A percentile compares a stretch with the other conserved stretches of the same genome.
These are phyloP conservation scores for Stratiomys singularior DNA, from an alignment of 2,888 invertebrate genomes.

Conservation along the genomic window DNA sequence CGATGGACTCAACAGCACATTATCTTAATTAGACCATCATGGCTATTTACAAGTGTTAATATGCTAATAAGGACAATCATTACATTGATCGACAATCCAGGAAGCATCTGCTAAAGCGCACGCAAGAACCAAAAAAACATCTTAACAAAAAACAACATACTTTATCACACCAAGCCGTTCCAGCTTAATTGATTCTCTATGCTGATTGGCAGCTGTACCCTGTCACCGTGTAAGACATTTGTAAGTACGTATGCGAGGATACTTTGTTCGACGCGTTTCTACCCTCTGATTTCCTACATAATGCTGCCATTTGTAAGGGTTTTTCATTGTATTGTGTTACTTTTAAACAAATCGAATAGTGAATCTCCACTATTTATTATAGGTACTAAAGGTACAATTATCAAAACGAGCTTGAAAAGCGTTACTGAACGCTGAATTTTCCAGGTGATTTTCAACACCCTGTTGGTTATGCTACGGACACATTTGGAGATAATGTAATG, in stretches of 20 bases:
- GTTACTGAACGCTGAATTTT: slow-evolving; percentile 45
- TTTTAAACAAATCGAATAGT: slow-evolving; percentile 42
- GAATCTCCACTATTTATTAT: slow-evolving; percentile 27
- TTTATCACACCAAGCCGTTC: slow-evolving; percentile 41
- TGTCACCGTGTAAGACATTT: slow-evolving; percentile 1
- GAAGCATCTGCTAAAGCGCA: not conserved
- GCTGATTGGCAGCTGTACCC: slow-evolving; percentile 47
- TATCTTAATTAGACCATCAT: no score
- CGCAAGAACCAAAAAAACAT: not conserved
- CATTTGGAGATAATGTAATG: slow-evolving; percentile 36
- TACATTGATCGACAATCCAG: slow-evolving; percentile 5
- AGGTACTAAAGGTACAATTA: slow-evolving; percentile 11
- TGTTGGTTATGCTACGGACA: slow-evolving; percentile 45
- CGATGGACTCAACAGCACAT: no score
- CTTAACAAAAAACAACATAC: slow-evolving; percentile 3
- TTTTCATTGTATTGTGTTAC: slow-evolving; percentile 14
- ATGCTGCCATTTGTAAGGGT: slow-evolving; percentile 20
- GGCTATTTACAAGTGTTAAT: not conserved
- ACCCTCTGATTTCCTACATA: slow-evolving; percentile 16
- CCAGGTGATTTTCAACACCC: slow-evolving; percentile 46
- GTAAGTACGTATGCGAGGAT: not conserved
- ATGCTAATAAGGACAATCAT: not conserved
- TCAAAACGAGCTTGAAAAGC: slow-evolving; percentile 30
- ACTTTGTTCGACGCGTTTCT: slow-evolving; percentile 15
- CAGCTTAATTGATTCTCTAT: slow-evolving; percentile 38